Percentiles rank a stretch among this genome's conserved stretches.
These are phyloP conservation scores for Anhinga rufa DNA, from an alignment of 2,113 vertebrate species.

Conservation along the genomic window DNA sequence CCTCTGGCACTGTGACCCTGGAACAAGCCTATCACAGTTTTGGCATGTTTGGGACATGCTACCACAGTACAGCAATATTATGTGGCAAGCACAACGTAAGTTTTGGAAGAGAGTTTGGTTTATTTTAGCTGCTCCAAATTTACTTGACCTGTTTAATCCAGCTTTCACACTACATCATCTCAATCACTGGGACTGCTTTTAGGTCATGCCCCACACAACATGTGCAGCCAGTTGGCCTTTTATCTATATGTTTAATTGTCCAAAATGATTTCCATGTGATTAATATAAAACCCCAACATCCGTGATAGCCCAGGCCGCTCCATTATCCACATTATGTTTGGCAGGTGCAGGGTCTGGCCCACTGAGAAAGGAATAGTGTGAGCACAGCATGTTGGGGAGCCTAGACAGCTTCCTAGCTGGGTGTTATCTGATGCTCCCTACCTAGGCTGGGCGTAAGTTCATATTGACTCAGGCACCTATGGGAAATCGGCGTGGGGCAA, in stretches of 20 bases:
- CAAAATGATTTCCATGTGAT: conserved; percentile 7
- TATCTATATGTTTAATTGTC: neutral
- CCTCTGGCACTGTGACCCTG: neutral
- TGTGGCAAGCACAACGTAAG: conserved; percentile 44
- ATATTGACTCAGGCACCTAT: neutral
- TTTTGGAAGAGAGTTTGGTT: conserved; percentile 32
- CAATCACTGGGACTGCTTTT: neutral
- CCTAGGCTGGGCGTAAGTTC: neutral
- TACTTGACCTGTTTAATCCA: conserved; percentile 54
- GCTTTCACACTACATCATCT: conserved; percentile 55
- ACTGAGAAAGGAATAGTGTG: neutral
- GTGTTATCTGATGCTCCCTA: neutral
- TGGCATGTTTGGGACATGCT: conserved; percentile 5
- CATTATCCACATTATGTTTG: neutral
- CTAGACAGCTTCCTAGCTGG: neutral
- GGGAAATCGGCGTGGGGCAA: neutral
- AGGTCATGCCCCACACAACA: neutral
- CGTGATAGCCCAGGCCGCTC: neutral
- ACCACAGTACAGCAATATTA: conserved; percentile 20
- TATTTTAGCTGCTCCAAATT: conserved; percentile 60
- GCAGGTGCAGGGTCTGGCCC: neutral
- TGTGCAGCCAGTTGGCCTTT: conserved; percentile 12
- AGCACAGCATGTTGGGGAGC: neutral
- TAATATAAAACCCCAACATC: neutral
- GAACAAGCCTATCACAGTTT: conserved; percentile 37